Conservation (phyloP, 2,888 invertebrate species). For the Diplolepis rosae region DNA sequence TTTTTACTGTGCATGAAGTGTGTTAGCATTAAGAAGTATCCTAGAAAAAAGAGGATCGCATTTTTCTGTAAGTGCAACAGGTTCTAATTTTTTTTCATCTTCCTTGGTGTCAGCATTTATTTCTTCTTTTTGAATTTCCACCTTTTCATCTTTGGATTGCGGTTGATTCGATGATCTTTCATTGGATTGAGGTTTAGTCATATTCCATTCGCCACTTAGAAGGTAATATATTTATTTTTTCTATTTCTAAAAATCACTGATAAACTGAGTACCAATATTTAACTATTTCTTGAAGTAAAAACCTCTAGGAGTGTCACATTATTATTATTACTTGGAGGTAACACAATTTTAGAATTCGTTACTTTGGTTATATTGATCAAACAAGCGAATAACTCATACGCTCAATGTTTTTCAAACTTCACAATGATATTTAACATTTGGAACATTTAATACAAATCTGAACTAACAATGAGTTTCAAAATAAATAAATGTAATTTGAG, state of each 20-base stretch:
- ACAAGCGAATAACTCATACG: neutral
- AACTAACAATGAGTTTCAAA: no score
- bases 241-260: conserved; percentile 1
- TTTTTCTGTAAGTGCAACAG: neutral
- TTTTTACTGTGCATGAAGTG: neutral
- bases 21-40: neutral
- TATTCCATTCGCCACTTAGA: neutral
- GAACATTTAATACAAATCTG: no score
- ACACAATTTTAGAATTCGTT: neutral
- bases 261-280: neutral
- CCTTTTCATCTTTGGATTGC: neutral
- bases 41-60: neutral
- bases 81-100: neutral
- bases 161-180: neutral
- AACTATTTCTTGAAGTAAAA: neutral
- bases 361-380: conserved; percentile 28
- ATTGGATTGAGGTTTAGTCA: neutral
- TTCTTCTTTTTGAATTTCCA: neutral
- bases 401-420: neutral
- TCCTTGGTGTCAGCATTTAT: neutral
- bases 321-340: neutral
- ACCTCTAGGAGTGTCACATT: neutral
- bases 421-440: no score
- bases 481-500: no score
- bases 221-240: neutral